Base-by-base conservation (phyloP, 2,888 invertebrate genomes). In the Zelleria hepariella region DNA sequence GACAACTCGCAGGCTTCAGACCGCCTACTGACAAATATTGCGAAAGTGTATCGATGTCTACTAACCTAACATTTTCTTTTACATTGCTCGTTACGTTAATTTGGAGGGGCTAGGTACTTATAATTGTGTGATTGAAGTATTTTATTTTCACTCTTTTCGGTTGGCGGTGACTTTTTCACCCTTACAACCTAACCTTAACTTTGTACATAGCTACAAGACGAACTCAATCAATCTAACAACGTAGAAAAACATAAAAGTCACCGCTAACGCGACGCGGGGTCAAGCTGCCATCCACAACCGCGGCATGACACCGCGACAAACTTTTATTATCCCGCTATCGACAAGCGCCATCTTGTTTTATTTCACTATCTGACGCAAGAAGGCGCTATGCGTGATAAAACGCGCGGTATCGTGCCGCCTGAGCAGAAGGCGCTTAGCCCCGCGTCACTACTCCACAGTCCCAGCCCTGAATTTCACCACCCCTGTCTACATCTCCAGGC, bases 61-160 rank as follows among this genome's bases (percentile, higher is more conserved):
- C 87, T 87, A 87, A 87, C 86, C 74, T 85, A 49, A 84, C 83
- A 80, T 74, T 71, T 77, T 10, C 32, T 42, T 42, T 73, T 78
- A 78, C 76, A 73, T 72, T 67, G 85, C 82, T 84, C 83, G 82
- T 79, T 77, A 74, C 79, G 24, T 42, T 77, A 71, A 75, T 70
- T 66, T 77, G 78, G 78, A 79, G 83, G 86, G 86, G 83, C 80
- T 86, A 86, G 86, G 85, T 82, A 75, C 67, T 67, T 66, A 69
- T 77, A 72, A 74, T 42, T 42, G 83, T 84, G 86, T 85, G 83
- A 74, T 80, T 76, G 67, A 72, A 70, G 68, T 75, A 75, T 75
- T 77, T 71, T 74, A 71, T 70, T 68, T 10, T 15, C 75, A 75
- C 75, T 76, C 71, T 74, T 71, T 70, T 68, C 68, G 68, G 64